Percentiles rank a stretch among this genome's conserved stretches.
Evolutionary conservation across 1,140 invertebrate species (phyloP).

Genomic region (Coelopa frigida): DNA sequence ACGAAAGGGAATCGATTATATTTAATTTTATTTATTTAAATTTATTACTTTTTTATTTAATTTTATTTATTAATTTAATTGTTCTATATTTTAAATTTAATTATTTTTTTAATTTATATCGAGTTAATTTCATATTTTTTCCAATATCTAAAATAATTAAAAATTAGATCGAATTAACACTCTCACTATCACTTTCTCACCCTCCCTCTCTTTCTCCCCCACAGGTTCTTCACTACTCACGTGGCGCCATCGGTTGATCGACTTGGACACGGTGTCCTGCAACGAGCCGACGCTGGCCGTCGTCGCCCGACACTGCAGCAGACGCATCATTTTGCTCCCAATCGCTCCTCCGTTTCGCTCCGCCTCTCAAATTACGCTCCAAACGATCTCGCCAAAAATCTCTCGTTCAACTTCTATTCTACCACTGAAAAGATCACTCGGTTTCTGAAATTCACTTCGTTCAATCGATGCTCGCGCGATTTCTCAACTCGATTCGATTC

Average conservation of each 20-base stretch:
- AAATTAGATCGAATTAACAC: background rate
- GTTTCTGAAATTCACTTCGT: background rate
- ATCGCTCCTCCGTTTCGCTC: background rate
- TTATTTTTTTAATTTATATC: background rate
- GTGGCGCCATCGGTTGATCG: constrained; percentile 20
- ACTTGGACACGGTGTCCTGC: constrained; percentile 10
- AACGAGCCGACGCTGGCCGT: constrained; percentile 3
- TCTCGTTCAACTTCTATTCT: too few species aligned
- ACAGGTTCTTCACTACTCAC: constrained; percentile 23
- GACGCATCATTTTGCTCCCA: constrained; percentile 15
- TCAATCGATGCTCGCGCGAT: background rate
- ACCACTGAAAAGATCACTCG: background rate
- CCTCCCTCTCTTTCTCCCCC: too few species aligned
- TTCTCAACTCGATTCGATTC: background rate
- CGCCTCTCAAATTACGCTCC: background rate
- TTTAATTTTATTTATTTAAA: too few species aligned
- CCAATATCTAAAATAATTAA: background rate
- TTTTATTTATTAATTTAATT: background rate
- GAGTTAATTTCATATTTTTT: background rate
- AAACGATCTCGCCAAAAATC: too few species aligned
- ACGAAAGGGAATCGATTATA: background rate
- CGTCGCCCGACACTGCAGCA: constrained; percentile 11
- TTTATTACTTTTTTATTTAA: too few species aligned
- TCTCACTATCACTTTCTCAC: background rate
- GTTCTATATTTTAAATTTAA: background rate